Evolutionary conservation across 2,113 vertebrate species (phyloP), one percentile per base, ranked within the genome.

Genomic region (Forbesichthys papilliferus): DNA sequence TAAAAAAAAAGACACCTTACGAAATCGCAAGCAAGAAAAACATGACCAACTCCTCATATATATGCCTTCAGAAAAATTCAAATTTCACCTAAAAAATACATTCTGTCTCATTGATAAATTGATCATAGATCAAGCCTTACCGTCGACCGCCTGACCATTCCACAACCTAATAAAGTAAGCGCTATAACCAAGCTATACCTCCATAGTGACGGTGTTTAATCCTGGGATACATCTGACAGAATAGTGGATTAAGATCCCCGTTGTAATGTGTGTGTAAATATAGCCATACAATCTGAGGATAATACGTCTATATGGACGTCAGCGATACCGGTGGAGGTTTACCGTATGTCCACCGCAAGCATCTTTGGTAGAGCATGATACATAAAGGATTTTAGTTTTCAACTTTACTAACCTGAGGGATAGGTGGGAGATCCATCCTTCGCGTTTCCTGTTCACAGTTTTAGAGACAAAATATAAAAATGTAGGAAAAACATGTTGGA

Each of bases 391-490:
- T 51, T 51, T 51, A 56, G 3, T 16, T 18, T 11, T 27, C 0
- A 11, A 14, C 4, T 18, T 3, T n/a, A 48, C 74, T 42, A 0
- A 82, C 82, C 84, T 88, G 90, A 5, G 89, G 87, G 14, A 91
- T 74, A 20, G 90, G 90, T 3, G 92, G 90, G 0, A 92, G 88
- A 66, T 90, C 90, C 69, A 89, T 89, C 65, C 75, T 42, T 59
- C 74, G 79, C 61, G 69, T 77, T 60, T 57, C 80, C 84, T 75
- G 33, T 33, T 57, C 33, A 74, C 71, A 68, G 1, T 10, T 27
- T 42, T 7, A 42, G 9, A 3, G 4, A 4, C 36, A 73, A 9
- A 42, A 47, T 12, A 49, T 13, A 27, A 12, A 11, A 59, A 59
- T 34, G 5, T 11, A 20, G 20, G 20, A 20, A 20, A 58, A 33